Base-by-base conservation (phyloP, 2,797 vertebrate genomes). In the Phalloptychus januarius region DNA sequence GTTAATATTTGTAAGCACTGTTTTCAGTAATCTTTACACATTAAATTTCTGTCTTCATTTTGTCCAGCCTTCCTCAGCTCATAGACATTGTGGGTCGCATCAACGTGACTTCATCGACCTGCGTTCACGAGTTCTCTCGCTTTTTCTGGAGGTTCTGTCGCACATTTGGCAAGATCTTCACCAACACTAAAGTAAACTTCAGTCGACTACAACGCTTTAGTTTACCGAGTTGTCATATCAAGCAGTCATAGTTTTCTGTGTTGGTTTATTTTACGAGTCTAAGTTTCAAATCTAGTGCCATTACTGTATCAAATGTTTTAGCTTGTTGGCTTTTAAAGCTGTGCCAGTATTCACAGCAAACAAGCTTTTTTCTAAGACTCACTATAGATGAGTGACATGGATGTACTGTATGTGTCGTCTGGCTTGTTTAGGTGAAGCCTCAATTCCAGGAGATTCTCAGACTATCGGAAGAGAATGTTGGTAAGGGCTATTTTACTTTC, bases 91-190 rank as follows among this genome's bases (percentile, higher is more conserved):
- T 99, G 80, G 96, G 98, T 81, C 97, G 97, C 85, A 99, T 99
- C 89, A 99, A 99, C 44, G 98, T 99, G 85, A 94, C 97, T 45
- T 99, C 98, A 73, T 96, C 97, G 50, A 97, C 98, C 65, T 99
- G 97, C 71, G 98, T 99, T 72, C 98, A 99, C 74, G 98, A 99
- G 92, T 99, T 99, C 89, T 99, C 98, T 74, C 97, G 97, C 87
- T 99, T 99, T 95, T 99, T 99, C 95, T 99, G 98, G 98, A 96
- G 98, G 81, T 95, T 99, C 81, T 99, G 98, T 94, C 96, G 98
- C 88, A 99, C 98, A 1, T 99, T 99, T 81, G 98, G 98, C 83
- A 99, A 99, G 93, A 98, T 99, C 88, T 99, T 99, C 93, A 99
- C 98, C 31, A 99, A 99, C 95, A 97, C 98, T 90, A 95, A 95